phyloP scores from a whole-genome alignment of 2,797 vertebrate species.

The Silurus lanzhouensis region DNA sequence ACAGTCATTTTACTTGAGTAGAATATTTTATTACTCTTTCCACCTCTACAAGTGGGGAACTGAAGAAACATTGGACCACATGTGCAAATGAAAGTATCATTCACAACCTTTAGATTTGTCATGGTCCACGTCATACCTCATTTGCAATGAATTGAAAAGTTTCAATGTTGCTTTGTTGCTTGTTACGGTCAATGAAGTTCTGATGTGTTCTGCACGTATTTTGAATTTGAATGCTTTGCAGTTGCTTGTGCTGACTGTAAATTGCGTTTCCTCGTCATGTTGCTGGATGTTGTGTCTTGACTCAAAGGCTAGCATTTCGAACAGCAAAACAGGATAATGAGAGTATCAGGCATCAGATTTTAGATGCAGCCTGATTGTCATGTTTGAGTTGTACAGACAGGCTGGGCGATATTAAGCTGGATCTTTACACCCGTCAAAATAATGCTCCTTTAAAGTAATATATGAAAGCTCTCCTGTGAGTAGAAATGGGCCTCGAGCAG shows the following conservation, averaged over 20 bases:
- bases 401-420: not conserved
- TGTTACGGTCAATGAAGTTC: no score
- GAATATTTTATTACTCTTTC: no score
- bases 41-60: not conserved
- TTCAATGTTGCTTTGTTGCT: not conserved
- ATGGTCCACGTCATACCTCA: not conserved
- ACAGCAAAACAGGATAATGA: not conserved
- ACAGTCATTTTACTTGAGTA: no score
- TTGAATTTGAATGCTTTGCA: not conserved
- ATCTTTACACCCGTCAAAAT: conserved; percentile 8
- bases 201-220: not conserved
- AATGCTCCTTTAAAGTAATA: conserved; percentile 6
- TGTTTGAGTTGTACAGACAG: not conserved
- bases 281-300: not conserved
- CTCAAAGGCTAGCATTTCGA: not conserved
- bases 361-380: not conserved
- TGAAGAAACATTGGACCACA: not conserved
- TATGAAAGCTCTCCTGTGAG: conserved; percentile 33
- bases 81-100: not conserved
- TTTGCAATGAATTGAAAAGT: not conserved
- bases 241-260: not conserved
- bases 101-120: not conserved
- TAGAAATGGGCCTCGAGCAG: conserved; percentile 43
- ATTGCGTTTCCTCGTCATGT: not conserved
- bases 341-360: not conserved